Conservation (phyloP, 1,140 invertebrate species). For the Apis dorsata region DNA sequence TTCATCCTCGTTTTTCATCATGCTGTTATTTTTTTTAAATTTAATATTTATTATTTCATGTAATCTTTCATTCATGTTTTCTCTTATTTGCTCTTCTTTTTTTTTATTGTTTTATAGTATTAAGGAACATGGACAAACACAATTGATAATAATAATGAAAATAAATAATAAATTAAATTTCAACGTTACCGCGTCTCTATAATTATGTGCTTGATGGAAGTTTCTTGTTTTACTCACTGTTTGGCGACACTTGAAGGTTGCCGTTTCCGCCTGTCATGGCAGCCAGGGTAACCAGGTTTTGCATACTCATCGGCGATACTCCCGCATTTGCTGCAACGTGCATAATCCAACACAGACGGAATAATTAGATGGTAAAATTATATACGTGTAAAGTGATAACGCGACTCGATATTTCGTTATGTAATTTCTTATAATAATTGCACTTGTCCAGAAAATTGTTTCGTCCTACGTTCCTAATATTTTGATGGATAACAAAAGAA, state of each 20-base stretch:
- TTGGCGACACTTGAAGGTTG: conserved; percentile 81
- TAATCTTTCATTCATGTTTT: background rate
- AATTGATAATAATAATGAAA: background rate
- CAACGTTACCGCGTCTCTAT: background rate
- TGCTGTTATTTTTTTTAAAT: conserved; percentile 30
- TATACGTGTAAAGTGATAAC: background rate
- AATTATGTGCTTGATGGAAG: conserved; percentile 10
- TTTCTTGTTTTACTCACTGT: conserved; percentile 77
- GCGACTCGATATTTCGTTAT: background rate
- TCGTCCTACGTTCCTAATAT: background rate
- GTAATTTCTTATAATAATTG: background rate
- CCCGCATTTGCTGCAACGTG: conserved; percentile 79
- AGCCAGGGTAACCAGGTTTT: conserved; percentile 93
- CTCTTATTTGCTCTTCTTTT: background rate
- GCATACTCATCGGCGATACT: conserved; percentile 91
- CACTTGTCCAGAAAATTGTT: too few species aligned
- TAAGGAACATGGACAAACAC: background rate
- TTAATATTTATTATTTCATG: background rate
- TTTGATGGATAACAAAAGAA: too few species aligned
- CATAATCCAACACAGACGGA: background rate
- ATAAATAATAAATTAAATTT: background rate
- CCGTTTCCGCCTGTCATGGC: conserved; percentile 86
- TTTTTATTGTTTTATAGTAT: background rate
- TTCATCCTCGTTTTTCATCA: background rate
- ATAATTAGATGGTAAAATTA: conserved; percentile 25